A percentile compares a stretch with the other conserved stretches of the same genome.
Conservation (phyloP, 2,888 invertebrate genomes). For the Conops quadrifasciatus region DNA sequence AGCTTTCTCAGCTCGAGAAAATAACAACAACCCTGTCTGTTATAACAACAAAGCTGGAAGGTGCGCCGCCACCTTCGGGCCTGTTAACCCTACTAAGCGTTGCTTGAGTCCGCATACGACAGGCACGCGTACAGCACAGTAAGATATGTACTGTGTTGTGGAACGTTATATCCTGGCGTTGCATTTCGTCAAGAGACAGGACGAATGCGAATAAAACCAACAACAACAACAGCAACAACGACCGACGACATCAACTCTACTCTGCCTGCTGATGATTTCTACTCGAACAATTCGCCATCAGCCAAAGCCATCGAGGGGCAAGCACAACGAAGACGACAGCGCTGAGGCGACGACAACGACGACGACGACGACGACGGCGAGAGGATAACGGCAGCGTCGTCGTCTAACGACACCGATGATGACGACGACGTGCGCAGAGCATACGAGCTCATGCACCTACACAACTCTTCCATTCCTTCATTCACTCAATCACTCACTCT, state of each 20-base stretch:
- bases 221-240: background rate
- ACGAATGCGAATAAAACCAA: background rate
- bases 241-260: slow-evolving; percentile 34
- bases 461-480: slow-evolving; percentile 37
- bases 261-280: background rate
- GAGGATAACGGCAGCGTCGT: slow-evolving; percentile 41
- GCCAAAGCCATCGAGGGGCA: slow-evolving; percentile 39
- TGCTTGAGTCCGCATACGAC: slow-evolving; percentile 24
- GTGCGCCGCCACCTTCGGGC: too few species aligned
- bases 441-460: slow-evolving; percentile 35
- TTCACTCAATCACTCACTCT: slow-evolving; percentile 26
- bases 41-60: background rate
- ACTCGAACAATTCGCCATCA: background rate
- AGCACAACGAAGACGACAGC: slow-evolving; percentile 24
- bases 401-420: slow-evolving; percentile 36
- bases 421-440: slow-evolving; percentile 29
- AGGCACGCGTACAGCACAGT: slow-evolving; percentile 39
- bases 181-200: too few species aligned
- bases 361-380: slow-evolving; percentile 39
- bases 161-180: slow-evolving; percentile 28
- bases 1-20: slow-evolving; percentile 14
- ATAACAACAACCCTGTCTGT: slow-evolving; percentile 16
- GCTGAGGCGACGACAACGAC: slow-evolving; percentile 38
- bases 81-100: background rate
- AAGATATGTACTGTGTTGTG: slow-evolving; percentile 17